Base-by-base conservation (phyloP, 2,797 vertebrate genomes). In the Botia almorhae region DNA sequence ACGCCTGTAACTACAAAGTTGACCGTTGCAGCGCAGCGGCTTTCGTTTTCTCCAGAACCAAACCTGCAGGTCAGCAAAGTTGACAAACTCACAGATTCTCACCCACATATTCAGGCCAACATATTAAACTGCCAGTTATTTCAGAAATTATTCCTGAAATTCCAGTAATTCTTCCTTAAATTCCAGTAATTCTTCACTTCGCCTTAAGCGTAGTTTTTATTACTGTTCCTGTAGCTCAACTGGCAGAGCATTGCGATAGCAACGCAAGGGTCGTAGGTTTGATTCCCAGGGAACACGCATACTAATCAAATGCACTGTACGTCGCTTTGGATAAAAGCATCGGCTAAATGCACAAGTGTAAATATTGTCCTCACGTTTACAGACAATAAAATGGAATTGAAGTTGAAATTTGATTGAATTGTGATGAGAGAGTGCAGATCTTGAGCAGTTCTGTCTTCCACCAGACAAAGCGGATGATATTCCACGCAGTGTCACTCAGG, bases 1-100 rank as follows among this genome's bases (percentile, higher is more conserved):
- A 99, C 50, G 98, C 97, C 82, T 99, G 98, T 85, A 99, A 99
- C 79, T 94, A 96, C 0, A 96, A 97, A 87, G 96, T 97, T 1
- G 92, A 94, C 39, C 93, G 94, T 81, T 99, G 98, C 83, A 99
- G 98, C 0, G 96, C 96, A 0, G 96, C 96, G 11, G 96, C 96
- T 83, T 99, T 99, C 0, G 95, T 98, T 82, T 99, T 96, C 83
- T 96, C 98, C 53, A 95, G 98, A 88, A 99, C 98, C 81, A 98
- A 96, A 95, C 97, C 96, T 13, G 96, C 96, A 94, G 96, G 98
- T 99, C 88, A 0, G 82, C 39, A 48, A 58, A 65, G 7, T 13
- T 4, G 21, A 26, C 11, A 64, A 55, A 72, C n/a, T 26, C 23
- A 26, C 39, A 69, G 74, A 55, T 61, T 21, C 29, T 11, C 3